Percentiles rank a stretch among this genome's conserved stretches.
Evolutionary conservation across 2,113 vertebrate species (phyloP).

Genomic region (Elephas maximus): DNA sequence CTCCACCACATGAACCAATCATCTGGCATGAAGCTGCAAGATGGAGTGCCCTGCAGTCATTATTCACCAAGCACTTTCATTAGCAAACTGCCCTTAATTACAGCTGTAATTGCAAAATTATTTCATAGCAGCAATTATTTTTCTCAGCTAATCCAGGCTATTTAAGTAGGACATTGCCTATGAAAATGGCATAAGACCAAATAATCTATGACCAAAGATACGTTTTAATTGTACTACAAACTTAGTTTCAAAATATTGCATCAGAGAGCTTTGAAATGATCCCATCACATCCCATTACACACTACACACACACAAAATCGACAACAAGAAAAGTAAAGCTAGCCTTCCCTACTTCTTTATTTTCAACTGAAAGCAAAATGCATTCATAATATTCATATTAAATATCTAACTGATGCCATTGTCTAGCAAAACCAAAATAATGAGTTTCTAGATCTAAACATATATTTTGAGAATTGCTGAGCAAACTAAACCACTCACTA

Average conservation of each 20-base stretch:
- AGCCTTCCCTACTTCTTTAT: constrained; percentile 59
- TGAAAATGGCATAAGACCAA: constrained; percentile 79
- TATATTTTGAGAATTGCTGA: constrained; percentile 56
- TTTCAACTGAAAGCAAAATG: constrained; percentile 75
- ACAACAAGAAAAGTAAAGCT: constrained; percentile 25
- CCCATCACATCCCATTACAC: constrained; percentile 55
- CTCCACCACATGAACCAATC: constrained; percentile 78
- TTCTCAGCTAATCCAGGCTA: constrained; percentile 87
- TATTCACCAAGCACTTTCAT: constrained; percentile 88
- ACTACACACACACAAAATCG: neutral
- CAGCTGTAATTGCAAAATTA: constrained; percentile 90
- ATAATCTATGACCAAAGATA: constrained; percentile 74
- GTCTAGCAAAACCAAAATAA: constrained; percentile 76
- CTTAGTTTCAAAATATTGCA: constrained; percentile 68
- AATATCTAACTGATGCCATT: constrained; percentile 66
- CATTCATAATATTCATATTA: constrained; percentile 59
- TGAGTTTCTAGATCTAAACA: constrained; percentile 66
- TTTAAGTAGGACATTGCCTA: constrained; percentile 86
- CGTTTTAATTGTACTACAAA: neutral
- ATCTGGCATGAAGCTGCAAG: constrained; percentile 77
- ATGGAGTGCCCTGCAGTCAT: constrained; percentile 87
- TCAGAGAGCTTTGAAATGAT: constrained; percentile 69
- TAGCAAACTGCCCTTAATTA: constrained; percentile 93
- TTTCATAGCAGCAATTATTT: constrained; percentile 90
- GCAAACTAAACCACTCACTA: constrained; percentile 35